A percentile compares a stretch with the other conserved stretches of the same genome.
Evolutionary conservation across 2,113 vertebrate genomes (phyloP).

Genomic region (Phocoena sinus): DNA sequence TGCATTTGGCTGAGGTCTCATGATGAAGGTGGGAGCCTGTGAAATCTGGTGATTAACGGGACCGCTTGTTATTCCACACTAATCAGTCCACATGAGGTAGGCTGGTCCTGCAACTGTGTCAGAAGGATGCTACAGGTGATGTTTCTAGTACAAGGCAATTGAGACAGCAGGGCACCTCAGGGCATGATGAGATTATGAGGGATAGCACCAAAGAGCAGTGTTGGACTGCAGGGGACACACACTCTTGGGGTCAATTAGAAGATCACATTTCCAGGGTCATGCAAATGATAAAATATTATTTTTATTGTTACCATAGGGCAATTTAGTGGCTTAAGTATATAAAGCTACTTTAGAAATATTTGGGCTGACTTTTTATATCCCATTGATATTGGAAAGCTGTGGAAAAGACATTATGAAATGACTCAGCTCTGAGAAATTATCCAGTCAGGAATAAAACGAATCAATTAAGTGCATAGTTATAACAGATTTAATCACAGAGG

Average conservation of each 20-base stretch:
- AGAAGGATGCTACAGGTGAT: background rate
- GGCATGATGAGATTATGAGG: too few species aligned
- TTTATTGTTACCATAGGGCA: background rate
- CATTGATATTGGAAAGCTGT: background rate
- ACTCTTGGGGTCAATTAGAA: background rate
- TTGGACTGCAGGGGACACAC: too few species aligned
- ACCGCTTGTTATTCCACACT: background rate
- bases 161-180: background rate
- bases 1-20: background rate
- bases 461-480: constrained; percentile 12
- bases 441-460: constrained; percentile 19
- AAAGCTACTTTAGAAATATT: background rate
- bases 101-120: background rate
- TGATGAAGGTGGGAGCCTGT: background rate
- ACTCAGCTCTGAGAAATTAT: constrained; percentile 3
- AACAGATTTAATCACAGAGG: constrained; percentile 1
- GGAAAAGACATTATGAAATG: background rate
- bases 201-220: background rate
- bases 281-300: background rate
- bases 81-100: too few species aligned
- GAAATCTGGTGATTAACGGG: background rate
- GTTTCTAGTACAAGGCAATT: background rate
- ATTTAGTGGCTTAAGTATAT: background rate
- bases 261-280: background rate
- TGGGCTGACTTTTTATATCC: background rate